These are phyloP conservation scores for Drosophila nikananu DNA, from an alignment of 1,140 invertebrate genomes.

Conservation along the genomic window DNA sequence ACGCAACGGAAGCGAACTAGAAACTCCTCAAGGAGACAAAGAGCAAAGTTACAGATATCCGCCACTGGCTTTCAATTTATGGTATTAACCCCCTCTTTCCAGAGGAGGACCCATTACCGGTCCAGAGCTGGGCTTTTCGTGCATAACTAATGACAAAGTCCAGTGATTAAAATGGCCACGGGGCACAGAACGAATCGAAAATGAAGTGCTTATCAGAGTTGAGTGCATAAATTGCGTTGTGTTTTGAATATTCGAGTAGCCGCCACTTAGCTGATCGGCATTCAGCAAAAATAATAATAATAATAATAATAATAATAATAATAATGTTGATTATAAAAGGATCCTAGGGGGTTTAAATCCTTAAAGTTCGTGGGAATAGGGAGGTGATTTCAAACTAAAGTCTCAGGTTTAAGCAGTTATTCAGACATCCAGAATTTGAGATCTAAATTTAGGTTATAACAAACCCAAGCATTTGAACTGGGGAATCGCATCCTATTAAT, in stretches of 20 bases:
- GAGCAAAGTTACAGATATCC: slow-evolving; percentile 52
- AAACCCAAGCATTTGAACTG: background rate
- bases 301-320: slow-evolving; percentile 8
- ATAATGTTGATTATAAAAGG: background rate
- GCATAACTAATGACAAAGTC: slow-evolving; percentile 73
- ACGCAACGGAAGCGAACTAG: slow-evolving; percentile 69
- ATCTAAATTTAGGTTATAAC: no score
- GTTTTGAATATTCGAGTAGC: slow-evolving; percentile 11
- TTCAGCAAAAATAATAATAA: slow-evolving; percentile 6
- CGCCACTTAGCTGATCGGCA: slow-evolving; percentile 17
- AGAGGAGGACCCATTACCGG: background rate
- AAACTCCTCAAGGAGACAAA: slow-evolving; percentile 35
- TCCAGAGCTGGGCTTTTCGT: slow-evolving; percentile 26
- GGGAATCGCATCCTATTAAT: background rate
- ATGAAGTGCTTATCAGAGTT: slow-evolving; percentile 1
- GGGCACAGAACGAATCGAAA: slow-evolving; percentile 21
- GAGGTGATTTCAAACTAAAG: no score
- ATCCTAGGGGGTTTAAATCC: background rate
- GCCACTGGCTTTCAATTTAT: slow-evolving; percentile 61
- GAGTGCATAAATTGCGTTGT: slow-evolving; percentile 16
- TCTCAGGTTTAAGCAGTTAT: no score
- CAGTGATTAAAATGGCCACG: slow-evolving; percentile 70
- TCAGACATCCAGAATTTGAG: background rate
- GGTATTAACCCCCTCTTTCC: slow-evolving; percentile 25
- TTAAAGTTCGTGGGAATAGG: background rate